Evolutionary conservation across 2,113 vertebrate genomes (phyloP).

Genomic region (Neodontobutis hainanensis): DNA sequence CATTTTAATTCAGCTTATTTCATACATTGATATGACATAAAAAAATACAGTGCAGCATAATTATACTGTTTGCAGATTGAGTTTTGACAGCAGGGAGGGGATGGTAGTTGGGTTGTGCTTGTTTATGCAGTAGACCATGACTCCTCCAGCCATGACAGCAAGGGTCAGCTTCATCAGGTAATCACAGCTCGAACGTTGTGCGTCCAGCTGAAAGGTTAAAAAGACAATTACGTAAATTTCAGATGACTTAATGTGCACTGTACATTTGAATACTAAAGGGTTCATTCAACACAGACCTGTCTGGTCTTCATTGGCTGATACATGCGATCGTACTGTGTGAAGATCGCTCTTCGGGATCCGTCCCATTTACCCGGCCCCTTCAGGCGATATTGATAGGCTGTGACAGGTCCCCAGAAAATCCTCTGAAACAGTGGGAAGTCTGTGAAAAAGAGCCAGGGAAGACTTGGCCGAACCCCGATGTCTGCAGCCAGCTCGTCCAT

Average conservation of each 20-base stretch:
- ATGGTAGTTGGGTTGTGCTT: constrained; percentile 39
- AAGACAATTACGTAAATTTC: neutral
- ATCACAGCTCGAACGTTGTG: neutral
- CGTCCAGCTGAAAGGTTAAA: constrained; percentile 6
- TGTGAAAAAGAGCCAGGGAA: constrained; percentile 78
- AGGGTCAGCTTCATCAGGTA: constrained; percentile 58
- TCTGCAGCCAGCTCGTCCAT: constrained; percentile 80
- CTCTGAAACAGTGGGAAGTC: constrained; percentile 79
- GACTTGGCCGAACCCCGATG: constrained; percentile 74
- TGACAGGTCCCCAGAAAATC: constrained; percentile 81
- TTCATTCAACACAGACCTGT: constrained; percentile 33
- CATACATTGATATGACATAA: too few relatives aligned
- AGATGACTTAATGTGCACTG: too few relatives aligned
- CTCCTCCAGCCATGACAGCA: constrained; percentile 30
- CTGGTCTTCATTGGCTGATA: constrained; percentile 70
- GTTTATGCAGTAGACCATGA: constrained; percentile 57
- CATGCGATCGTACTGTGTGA: constrained; percentile 81
- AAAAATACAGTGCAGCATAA: too few relatives aligned
- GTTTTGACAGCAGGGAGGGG: constrained; percentile 43
- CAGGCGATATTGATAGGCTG: constrained; percentile 81
- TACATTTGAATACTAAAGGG: neutral
- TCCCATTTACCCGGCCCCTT: constrained; percentile 81
- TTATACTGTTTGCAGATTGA: constrained; percentile 23
- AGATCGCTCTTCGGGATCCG: constrained; percentile 78
- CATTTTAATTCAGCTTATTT: too few relatives aligned